Conservation (phyloP, 2,113 vertebrate species). For the Willisornis vidua region DNA sequence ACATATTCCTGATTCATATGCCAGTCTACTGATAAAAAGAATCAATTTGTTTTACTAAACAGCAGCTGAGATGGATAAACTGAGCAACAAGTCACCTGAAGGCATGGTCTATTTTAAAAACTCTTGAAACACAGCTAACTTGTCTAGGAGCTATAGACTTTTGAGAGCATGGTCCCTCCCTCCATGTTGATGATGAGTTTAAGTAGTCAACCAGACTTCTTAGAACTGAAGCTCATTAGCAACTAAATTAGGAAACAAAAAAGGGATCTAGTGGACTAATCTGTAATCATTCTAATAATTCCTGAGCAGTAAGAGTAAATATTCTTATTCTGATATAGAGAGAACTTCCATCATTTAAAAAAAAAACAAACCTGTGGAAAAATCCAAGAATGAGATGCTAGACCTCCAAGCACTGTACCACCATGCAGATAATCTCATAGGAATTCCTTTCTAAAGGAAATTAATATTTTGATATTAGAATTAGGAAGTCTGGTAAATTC, state of each 20-base stretch:
- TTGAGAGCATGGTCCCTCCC: background rate
- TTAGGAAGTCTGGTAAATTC: background rate
- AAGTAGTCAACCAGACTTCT: background rate
- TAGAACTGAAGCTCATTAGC: background rate
- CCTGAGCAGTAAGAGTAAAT: background rate
- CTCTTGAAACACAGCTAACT: background rate
- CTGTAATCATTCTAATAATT: background rate
- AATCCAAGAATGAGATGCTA: background rate
- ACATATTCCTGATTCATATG: background rate
- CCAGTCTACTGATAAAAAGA: background rate
- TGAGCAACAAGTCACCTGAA: background rate
- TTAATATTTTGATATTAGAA: background rate
- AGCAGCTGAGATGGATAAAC: background rate
- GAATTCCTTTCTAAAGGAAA: background rate
- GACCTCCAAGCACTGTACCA: background rate
- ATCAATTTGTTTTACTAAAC: background rate
- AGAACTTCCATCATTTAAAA: background rate
- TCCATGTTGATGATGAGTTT: background rate
- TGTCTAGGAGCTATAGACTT: background rate
- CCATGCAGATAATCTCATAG: background rate
- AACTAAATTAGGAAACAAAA: background rate
- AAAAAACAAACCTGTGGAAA: background rate
- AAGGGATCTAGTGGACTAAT: background rate
- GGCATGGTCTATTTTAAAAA: background rate
- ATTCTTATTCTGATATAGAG: background rate